phyloP scores from a whole-genome alignment of 2,888 invertebrate species.

The Plagiodera versicolora region DNA sequence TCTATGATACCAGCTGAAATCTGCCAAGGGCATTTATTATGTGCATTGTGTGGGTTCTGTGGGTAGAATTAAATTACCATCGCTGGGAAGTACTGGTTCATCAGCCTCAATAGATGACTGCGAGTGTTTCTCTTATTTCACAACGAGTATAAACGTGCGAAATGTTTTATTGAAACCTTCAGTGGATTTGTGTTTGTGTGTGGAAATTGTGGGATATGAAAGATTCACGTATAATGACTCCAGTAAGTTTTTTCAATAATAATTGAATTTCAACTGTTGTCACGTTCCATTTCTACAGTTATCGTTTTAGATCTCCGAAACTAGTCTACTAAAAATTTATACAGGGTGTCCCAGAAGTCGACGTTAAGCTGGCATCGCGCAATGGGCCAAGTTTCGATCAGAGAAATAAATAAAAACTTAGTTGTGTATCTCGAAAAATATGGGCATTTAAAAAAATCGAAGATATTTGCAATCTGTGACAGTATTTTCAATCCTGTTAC shows the following conservation, averaged over 20 bases:
- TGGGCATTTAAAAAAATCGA: too few relatives aligned
- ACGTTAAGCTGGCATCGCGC: too few relatives aligned
- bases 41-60: background rate
- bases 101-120: background rate
- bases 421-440: too few relatives aligned
- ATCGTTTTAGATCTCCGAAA: too few relatives aligned
- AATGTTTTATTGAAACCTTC: background rate
- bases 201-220: conserved; percentile 27
- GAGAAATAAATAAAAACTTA: too few relatives aligned
- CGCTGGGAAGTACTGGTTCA: background rate
- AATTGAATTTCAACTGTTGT: too few relatives aligned
- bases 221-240: conserved; percentile 36
- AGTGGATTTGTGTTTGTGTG: conserved; percentile 9
- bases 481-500: too few relatives aligned
- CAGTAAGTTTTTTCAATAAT: conserved; percentile 28
- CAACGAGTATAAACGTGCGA: background rate
- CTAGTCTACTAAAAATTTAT: too few relatives aligned
- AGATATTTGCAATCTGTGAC: too few relatives aligned
- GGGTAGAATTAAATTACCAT: background rate
- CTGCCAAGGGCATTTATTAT: conserved; percentile 13
- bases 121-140: background rate
- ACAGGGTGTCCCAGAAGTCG: too few relatives aligned
- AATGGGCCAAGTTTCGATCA: too few relatives aligned
- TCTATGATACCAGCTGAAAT: background rate
- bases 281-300: too few relatives aligned